phyloP scores from a whole-genome alignment of 2,113 vertebrate species.

The Ameiurus melas region DNA sequence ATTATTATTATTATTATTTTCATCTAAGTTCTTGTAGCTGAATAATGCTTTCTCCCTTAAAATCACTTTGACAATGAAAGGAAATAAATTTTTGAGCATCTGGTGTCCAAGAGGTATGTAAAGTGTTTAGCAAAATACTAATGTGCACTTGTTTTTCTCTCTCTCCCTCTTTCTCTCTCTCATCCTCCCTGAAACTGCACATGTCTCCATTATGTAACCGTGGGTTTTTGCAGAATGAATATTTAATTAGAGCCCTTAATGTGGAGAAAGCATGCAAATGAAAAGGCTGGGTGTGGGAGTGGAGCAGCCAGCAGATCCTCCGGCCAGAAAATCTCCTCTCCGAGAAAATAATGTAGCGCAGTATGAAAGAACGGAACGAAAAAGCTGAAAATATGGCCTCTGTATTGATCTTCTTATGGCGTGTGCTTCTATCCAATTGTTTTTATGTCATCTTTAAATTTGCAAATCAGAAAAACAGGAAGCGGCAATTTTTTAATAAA shows the following conservation, averaged over 20 bases:
- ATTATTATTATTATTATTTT: not conserved
- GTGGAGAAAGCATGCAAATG: constrained; percentile 70
- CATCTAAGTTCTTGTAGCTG: not conserved
- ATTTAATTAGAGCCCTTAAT: constrained; percentile 75
- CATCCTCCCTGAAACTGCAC: constrained; percentile 47
- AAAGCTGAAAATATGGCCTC: not conserved
- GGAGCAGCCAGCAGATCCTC: constrained; percentile 64
- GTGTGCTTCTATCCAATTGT: not conserved
- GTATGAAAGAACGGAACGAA: constrained; percentile 35
- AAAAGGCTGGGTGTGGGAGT: constrained; percentile 71
- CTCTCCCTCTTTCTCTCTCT: constrained; percentile 54
- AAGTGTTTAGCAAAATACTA: constrained; percentile 2
- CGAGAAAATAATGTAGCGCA: constrained; percentile 55
- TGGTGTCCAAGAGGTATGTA: constrained; percentile 14
- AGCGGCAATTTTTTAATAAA: not conserved
- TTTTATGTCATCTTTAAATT: not conserved
- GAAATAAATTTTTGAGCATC: not conserved
- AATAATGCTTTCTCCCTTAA: not conserved
- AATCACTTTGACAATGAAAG: not conserved
- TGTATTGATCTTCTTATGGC: not conserved
- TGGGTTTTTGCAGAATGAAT: constrained; percentile 72
- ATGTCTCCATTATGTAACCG: constrained; percentile 71
- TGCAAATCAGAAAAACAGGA: not conserved
- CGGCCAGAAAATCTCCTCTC: constrained; percentile 59
- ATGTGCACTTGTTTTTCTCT: constrained; percentile 19